phyloP scores from a whole-genome alignment of 2,888 invertebrate species.

The Lasioglossum villosulum region DNA sequence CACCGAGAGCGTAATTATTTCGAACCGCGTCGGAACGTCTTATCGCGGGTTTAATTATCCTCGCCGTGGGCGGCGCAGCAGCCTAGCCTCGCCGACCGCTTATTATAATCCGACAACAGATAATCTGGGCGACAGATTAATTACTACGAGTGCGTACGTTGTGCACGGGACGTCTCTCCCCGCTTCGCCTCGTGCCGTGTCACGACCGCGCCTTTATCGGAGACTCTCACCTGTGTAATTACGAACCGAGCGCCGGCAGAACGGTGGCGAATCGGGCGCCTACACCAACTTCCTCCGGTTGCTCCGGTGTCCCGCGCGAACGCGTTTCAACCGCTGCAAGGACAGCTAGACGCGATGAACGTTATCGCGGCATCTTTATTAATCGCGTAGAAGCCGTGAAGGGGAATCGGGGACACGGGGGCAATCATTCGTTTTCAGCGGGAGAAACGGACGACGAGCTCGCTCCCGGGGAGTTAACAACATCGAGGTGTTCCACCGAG shows the following conservation, averaged over 20 bases:
- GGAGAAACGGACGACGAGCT: neutral
- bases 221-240: slow-evolving; percentile 42
- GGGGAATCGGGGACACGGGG: neutral
- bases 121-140: slow-evolving; percentile 52
- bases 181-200: slow-evolving; percentile 7
- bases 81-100: slow-evolving; percentile 12
- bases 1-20: slow-evolving; percentile 34
- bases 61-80: slow-evolving; percentile 28
- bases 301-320: neutral
- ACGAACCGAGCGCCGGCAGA: neutral
- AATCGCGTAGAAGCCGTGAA: slow-evolving; percentile 58
- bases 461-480: slow-evolving; percentile 41
- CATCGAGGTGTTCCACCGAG: slow-evolving; percentile 23
- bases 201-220: slow-evolving; percentile 44
- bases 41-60: slow-evolving; percentile 48
- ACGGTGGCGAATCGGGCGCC: neutral
- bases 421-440: slow-evolving; percentile 35
- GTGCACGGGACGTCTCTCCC: neutral
- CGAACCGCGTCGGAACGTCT: slow-evolving; percentile 29
- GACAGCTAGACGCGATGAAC: neutral
- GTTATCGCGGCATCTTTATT: slow-evolving; percentile 55
- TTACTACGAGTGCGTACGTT: slow-evolving; percentile 41
- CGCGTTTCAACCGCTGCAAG: neutral
- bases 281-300: slow-evolving; percentile 13
- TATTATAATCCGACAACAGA: slow-evolving; percentile 38